Conservation (phyloP, 2,888 invertebrate genomes). For the Chrysolina haemoptera region DNA sequence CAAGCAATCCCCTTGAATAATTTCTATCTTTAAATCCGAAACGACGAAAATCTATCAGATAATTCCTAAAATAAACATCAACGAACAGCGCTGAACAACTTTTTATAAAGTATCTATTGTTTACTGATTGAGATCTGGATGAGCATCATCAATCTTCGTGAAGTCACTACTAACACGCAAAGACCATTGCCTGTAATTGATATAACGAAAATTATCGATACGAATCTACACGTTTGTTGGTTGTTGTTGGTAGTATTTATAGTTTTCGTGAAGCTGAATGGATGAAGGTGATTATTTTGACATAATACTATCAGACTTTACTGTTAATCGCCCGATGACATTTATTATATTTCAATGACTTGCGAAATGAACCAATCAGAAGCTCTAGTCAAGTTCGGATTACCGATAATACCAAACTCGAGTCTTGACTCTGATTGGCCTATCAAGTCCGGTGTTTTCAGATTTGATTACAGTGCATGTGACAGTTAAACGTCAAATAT, state of each 20-base stretch:
- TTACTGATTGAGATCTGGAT: constrained; percentile 19
- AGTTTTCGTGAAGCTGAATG: neutral
- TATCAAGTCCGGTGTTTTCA: too few relatives aligned
- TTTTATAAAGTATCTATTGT: constrained; percentile 3
- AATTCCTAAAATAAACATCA: constrained; percentile 11
- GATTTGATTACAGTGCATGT: too few relatives aligned
- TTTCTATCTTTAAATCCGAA: neutral
- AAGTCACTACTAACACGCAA: constrained; percentile 14
- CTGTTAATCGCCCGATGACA: too few relatives aligned
- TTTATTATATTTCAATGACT: too few relatives aligned
- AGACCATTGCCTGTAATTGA: constrained; percentile 16
- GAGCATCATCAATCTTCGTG: constrained; percentile 21
- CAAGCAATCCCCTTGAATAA: neutral
- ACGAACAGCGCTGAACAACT: neutral
- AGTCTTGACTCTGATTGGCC: too few relatives aligned
- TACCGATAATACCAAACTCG: too few relatives aligned
- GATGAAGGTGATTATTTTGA: neutral
- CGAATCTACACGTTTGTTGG: neutral
- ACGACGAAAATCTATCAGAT: neutral
- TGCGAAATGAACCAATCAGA: too few relatives aligned
- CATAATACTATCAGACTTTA: neutral
- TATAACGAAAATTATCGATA: constrained; percentile 20
- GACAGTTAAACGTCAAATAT: too few relatives aligned
- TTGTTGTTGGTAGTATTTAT: neutral
- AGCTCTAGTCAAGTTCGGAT: too few relatives aligned